Evolutionary conservation across 1,140 invertebrate species (phyloP).

Genomic region (Chelonus insularis): DNA sequence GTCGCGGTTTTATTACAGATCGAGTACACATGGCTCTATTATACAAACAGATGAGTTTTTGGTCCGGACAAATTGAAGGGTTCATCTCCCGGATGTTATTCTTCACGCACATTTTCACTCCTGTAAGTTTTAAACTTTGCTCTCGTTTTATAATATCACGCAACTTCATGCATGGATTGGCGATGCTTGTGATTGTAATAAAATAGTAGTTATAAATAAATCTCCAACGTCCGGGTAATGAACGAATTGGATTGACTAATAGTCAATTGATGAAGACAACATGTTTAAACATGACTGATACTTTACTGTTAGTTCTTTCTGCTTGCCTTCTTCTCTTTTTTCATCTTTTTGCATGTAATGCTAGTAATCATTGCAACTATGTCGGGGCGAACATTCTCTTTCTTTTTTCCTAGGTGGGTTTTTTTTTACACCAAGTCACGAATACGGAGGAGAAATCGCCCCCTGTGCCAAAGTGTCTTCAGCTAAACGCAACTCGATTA

Average conservation of each 20-base stretch:
- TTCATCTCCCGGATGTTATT: slow-evolving; percentile 14
- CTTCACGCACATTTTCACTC: neutral
- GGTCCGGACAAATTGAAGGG: slow-evolving; percentile 7
- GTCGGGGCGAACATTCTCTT: slow-evolving; percentile 6
- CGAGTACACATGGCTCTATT: slow-evolving; percentile 19
- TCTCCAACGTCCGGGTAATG: too few relatives aligned
- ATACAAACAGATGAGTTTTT: slow-evolving; percentile 9
- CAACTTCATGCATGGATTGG: neutral
- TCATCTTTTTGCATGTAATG: neutral
- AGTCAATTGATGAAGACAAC: neutral
- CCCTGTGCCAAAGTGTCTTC: slow-evolving; percentile 5
- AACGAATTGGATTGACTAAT: neutral
- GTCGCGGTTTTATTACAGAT: neutral
- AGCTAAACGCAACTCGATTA: slow-evolving; percentile 22
- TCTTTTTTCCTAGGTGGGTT: neutral
- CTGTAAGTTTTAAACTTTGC: neutral
- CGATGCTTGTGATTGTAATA: too few relatives aligned
- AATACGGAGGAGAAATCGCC: slow-evolving; percentile 18
- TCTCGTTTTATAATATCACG: neutral
- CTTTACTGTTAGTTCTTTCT: neutral
- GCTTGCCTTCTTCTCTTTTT: too few relatives aligned
- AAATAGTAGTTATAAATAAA: too few relatives aligned
- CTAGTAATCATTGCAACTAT: slow-evolving; percentile 2
- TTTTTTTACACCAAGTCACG: slow-evolving; percentile 11
- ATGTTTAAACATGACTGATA: neutral